Percentiles rank a stretch among this genome's conserved stretches.
These are phyloP conservation scores for Pedetes capensis DNA, from an alignment of 2,113 vertebrate species.

Conservation along the genomic window DNA sequence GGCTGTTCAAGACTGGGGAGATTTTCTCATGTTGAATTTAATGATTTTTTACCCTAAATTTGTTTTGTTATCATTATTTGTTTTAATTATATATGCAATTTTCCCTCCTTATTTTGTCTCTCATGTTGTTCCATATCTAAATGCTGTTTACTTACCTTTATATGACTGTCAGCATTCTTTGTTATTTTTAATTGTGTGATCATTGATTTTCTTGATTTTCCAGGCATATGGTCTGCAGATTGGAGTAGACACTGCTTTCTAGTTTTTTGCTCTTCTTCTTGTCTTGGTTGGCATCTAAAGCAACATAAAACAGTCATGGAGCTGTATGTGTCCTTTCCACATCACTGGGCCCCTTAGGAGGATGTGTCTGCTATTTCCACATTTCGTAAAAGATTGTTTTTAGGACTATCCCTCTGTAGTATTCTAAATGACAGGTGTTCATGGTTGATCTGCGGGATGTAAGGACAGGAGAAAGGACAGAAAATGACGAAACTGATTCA, in stretches of 20 bases:
- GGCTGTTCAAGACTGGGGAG: not conserved
- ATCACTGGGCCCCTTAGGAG: fast-evolving
- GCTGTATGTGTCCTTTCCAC: fast-evolving
- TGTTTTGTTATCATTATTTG: not conserved
- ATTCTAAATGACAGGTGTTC: not conserved
- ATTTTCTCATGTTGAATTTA: not conserved
- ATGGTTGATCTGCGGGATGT: not conserved
- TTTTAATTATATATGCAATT: not conserved
- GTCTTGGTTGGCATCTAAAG: too few relatives aligned
- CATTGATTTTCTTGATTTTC: not conserved
- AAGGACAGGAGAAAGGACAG: not conserved
- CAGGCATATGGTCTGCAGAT: not conserved
- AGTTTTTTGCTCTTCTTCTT: too few relatives aligned
- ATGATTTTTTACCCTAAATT: not conserved
- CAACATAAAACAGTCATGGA: fast-evolving
- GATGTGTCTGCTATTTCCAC: not conserved
- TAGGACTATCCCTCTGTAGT: not conserved
- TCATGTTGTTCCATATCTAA: not conserved
- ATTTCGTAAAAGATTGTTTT: not conserved
- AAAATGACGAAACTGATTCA: not conserved
- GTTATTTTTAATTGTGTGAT: not conserved
- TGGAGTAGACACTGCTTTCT: not conserved
- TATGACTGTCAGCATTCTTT: not conserved
- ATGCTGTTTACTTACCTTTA: not conserved
- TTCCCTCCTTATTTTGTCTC: not conserved